These are phyloP conservation scores for Oligia latruncula DNA, from an alignment of 2,888 invertebrate genomes.

Conservation along the genomic window DNA sequence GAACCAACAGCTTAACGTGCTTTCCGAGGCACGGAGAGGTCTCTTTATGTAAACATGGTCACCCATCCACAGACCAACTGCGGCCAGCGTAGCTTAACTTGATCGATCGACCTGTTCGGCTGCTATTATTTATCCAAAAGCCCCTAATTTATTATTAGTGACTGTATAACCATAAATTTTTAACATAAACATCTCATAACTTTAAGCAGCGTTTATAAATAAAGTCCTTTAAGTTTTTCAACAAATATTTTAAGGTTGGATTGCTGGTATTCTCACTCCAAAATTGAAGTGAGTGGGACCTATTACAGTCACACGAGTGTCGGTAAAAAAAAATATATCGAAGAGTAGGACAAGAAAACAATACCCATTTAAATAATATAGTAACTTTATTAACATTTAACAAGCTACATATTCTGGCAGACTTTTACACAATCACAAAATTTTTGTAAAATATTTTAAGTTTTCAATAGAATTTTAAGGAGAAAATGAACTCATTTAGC, in stretches of 20 bases:
- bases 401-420: slow-evolving; percentile 49
- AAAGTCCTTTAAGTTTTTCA: background rate
- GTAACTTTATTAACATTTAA: slow-evolving; percentile 64
- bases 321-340: background rate
- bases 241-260: background rate
- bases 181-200: too few relatives aligned
- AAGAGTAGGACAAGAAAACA: background rate
- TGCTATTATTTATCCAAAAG: too few relatives aligned
- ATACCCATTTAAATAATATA: slow-evolving; percentile 38
- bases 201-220: too few relatives aligned
- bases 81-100: too few relatives aligned
- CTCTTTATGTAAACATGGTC: too few relatives aligned
- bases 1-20: too few relatives aligned
- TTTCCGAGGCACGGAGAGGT: too few relatives aligned
- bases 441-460: slow-evolving; percentile 7
- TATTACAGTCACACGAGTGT: background rate
- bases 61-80: too few relatives aligned
- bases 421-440: slow-evolving; percentile 48
- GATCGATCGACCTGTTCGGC: too few relatives aligned
- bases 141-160: too few relatives aligned
- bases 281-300: too few relatives aligned
- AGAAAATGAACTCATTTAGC: background rate
- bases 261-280: background rate
- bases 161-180: too few relatives aligned
- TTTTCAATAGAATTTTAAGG: background rate